Conservation (phyloP, 2,797 vertebrate genomes). For the Ctenopoma kingsleyae region DNA sequence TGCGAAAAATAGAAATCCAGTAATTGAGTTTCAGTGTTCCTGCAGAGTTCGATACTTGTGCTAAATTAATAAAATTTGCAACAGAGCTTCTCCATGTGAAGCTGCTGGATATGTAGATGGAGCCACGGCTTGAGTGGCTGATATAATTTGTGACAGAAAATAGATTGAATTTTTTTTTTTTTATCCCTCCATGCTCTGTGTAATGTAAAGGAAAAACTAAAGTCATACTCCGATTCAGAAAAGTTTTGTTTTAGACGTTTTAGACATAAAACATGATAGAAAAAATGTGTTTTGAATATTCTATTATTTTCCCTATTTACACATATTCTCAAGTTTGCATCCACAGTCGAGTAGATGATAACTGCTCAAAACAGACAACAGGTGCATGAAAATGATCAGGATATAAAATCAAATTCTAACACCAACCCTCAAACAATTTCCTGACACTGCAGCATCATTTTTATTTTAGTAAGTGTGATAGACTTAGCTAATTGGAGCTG, state of each 20-base stretch:
- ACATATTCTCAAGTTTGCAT: background rate
- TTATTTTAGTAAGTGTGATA: background rate
- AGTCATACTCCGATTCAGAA: background rate
- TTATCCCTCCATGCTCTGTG: background rate
- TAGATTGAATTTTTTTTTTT: background rate
- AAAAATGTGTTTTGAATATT: too few relatives aligned
- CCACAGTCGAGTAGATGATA: too few relatives aligned
- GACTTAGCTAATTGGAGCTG: too few relatives aligned
- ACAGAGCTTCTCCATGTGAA: background rate
- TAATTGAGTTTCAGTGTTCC: background rate
- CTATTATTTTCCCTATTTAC: too few relatives aligned
- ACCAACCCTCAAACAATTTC: background rate
- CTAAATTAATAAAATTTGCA: conserved; percentile 14
- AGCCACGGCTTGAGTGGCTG: background rate
- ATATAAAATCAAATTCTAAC: background rate
- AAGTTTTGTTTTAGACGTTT: background rate
- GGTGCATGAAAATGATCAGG: background rate
- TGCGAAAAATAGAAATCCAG: background rate
- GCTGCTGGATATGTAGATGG: background rate
- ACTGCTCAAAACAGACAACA: background rate
- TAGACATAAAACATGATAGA: background rate
- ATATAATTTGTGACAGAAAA: background rate
- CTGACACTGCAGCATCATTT: background rate
- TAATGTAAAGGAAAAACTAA: background rate
- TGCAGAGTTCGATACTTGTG: conserved; percentile 7